Evolutionary conservation across 2,113 vertebrate species (phyloP).

Genomic region (Dromaius novaehollandiae): DNA sequence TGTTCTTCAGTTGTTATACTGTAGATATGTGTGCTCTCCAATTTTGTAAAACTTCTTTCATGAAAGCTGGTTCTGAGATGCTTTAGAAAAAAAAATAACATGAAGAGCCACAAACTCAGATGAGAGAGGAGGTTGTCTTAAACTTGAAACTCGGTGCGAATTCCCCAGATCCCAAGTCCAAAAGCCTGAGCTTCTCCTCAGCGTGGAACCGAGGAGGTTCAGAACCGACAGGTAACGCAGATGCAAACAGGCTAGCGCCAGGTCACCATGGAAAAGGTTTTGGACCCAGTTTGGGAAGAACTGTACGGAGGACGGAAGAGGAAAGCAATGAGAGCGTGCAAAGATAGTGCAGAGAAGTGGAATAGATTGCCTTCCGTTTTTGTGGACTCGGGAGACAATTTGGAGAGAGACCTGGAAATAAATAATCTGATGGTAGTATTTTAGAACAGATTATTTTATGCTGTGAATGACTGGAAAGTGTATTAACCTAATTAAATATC

Average conservation of each 20-base stretch:
- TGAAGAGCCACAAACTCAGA: background rate
- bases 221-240: background rate
- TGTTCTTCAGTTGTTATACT: background rate
- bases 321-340: background rate
- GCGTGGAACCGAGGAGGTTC: background rate
- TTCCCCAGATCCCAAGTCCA: background rate
- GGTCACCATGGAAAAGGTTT: accelerated
- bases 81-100: background rate
- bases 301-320: background rate
- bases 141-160: accelerated
- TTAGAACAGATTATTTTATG: background rate
- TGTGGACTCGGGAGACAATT: background rate
- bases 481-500: background rate
- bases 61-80: background rate
- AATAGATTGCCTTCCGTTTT: background rate
- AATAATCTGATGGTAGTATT: background rate
- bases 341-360: background rate
- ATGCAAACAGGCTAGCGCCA: background rate
- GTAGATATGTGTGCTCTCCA: background rate
- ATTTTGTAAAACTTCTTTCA: background rate
- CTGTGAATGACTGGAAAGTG: background rate
- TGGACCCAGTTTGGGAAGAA: background rate
- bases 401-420: background rate
- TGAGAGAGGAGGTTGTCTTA: background rate
- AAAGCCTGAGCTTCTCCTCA: background rate